phyloP scores from a whole-genome alignment of 2,797 vertebrate genomes.

The Xyrichtys novacula region DNA sequence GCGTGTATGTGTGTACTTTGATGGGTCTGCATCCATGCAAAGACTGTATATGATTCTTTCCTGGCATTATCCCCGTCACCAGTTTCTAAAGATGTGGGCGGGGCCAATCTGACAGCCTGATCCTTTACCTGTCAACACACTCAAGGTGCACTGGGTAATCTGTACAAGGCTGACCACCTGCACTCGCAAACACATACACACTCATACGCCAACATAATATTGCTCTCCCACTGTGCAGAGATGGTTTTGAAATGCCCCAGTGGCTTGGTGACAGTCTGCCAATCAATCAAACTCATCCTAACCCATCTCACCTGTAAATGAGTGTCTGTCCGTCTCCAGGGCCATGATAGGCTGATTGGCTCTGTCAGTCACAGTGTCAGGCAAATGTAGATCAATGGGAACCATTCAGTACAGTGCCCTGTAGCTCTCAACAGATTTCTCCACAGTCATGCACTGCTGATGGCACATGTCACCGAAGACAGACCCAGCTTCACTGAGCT shows the following conservation, averaged over 20 bases:
- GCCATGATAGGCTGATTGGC: constrained; percentile 82
- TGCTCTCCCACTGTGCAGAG: constrained; percentile 52
- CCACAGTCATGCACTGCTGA: constrained; percentile 79
- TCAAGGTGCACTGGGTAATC: constrained; percentile 75
- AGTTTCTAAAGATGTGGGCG: constrained; percentile 62
- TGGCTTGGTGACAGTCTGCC: constrained; percentile 79
- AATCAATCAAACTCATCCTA: constrained; percentile 76
- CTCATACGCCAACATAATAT: constrained; percentile 57
- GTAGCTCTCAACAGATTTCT: constrained; percentile 72
- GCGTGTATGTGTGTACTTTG: constrained; percentile 37
- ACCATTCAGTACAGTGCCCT: constrained; percentile 63
- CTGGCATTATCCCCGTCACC: constrained; percentile 38
- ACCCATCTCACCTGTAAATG: constrained; percentile 80
- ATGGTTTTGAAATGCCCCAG: constrained; percentile 74
- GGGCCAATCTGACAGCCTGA: constrained; percentile 66
- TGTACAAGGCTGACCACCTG: constrained; percentile 66
- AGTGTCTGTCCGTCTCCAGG: constrained; percentile 78
- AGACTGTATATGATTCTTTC: constrained; percentile 46
- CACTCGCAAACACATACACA: constrained; percentile 47
- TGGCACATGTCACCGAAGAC: constrained; percentile 78
- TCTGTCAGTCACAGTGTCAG: constrained; percentile 82
- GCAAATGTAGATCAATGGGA: constrained; percentile 80
- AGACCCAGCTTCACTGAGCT: constrained; percentile 72
- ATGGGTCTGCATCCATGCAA: constrained; percentile 20
- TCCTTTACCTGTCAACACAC: constrained; percentile 76